These are phyloP conservation scores for Oscheius myriophilus DNA, from an alignment of 2,888 invertebrate species.

Conservation along the genomic window DNA sequence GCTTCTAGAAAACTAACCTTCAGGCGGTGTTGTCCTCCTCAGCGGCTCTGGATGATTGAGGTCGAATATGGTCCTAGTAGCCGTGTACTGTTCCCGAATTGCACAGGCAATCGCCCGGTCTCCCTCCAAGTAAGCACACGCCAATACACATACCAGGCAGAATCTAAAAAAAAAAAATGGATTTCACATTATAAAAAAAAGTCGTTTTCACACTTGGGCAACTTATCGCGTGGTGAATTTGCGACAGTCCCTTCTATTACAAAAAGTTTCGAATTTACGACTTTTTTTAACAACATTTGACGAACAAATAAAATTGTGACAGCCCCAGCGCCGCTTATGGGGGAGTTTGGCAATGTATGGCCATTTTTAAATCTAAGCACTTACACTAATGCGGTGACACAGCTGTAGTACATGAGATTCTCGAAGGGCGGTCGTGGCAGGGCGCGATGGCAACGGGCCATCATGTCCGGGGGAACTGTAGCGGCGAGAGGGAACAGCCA, in stretches of 20 bases:
- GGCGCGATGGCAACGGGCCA: slow-evolving; percentile 75
- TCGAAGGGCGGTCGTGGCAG: slow-evolving; percentile 84
- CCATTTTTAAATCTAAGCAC: too few relatives aligned
- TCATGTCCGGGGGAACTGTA: slow-evolving; percentile 74
- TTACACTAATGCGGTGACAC: slow-evolving; percentile 70
- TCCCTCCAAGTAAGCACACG: slow-evolving; percentile 70
- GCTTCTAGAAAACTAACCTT: too few relatives aligned
- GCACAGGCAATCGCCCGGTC: slow-evolving; percentile 67
- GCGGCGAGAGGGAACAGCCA: slow-evolving; percentile 79
- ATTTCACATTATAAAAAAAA: not conserved
- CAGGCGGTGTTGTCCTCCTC: slow-evolving; percentile 9
- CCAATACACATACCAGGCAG: slow-evolving; percentile 68
- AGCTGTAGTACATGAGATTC: slow-evolving; percentile 77
- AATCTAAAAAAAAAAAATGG: slow-evolving; percentile 66
- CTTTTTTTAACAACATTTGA: too few relatives aligned
- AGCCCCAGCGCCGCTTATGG: too few relatives aligned
- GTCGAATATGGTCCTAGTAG: slow-evolving; percentile 44
- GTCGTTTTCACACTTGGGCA: not conserved
- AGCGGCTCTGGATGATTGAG: slow-evolving; percentile 35
- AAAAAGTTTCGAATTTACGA: too few relatives aligned
- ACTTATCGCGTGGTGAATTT: not conserved
- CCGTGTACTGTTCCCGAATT: slow-evolving; percentile 54
- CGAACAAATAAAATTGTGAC: too few relatives aligned
- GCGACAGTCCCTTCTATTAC: too few relatives aligned
- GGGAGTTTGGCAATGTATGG: too few relatives aligned